Evolutionary conservation across 2,888 invertebrate species (phyloP).

Genomic region (Polydrusus tereticollis): DNA sequence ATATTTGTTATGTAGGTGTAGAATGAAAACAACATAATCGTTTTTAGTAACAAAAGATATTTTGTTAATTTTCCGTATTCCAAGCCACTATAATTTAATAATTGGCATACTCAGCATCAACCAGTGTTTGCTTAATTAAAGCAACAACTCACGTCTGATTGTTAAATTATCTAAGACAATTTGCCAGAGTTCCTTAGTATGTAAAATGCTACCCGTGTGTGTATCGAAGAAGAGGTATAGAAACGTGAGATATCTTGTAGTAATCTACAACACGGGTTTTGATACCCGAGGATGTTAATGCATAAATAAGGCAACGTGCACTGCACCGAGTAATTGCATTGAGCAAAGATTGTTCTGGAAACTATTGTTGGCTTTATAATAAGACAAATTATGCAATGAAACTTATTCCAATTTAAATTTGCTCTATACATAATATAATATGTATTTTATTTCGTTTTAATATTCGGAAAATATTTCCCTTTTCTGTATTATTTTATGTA

Average conservation of each 20-base stretch:
- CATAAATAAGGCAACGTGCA: conserved; percentile 11
- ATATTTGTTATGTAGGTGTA: no score
- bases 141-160: conserved; percentile 1
- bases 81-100: no score
- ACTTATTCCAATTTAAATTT: no score
- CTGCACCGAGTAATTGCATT: not conserved
- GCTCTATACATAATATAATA: no score
- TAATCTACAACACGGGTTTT: conserved; percentile 18
- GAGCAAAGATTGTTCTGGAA: not conserved
- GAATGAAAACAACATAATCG: no score
- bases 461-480: no score
- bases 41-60: no score
- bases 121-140: not conserved
- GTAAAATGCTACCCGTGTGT: conserved; percentile 1
- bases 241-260: conserved; percentile 25
- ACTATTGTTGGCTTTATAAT: not conserved
- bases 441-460: no score
- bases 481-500: no score
- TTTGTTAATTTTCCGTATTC: no score
- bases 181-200: conserved; percentile 11
- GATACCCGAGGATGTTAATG: conserved; percentile 10
- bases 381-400: not conserved
- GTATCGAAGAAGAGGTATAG: conserved; percentile 12
- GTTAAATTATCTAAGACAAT: conserved; percentile 24
- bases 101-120: no score